phyloP scores from a whole-genome alignment of 1,140 invertebrate species.

The Delia radicum region DNA sequence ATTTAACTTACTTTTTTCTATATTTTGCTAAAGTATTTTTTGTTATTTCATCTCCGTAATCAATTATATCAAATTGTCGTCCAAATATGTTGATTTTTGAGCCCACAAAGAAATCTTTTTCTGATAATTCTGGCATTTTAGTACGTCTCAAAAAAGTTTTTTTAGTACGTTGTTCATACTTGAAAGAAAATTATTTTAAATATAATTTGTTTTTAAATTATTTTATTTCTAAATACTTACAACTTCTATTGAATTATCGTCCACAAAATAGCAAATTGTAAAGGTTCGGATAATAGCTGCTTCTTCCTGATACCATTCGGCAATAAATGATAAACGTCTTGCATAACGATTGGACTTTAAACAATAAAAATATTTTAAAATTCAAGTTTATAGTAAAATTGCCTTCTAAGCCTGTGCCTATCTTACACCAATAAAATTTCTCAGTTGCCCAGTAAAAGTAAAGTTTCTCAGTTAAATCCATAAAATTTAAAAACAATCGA shows the following conservation, averaged over 20 bases:
- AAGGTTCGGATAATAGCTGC: constrained; percentile 71
- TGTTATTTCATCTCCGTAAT: constrained; percentile 73
- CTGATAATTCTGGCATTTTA: constrained; percentile 66
- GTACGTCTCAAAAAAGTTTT: constrained; percentile 75
- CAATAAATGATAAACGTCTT: constrained; percentile 62
- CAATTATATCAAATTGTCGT: constrained; percentile 73
- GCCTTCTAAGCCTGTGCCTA: no score
- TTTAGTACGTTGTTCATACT: constrained; percentile 77
- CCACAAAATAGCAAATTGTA: constrained; percentile 72
- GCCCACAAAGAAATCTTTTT: constrained; percentile 75
- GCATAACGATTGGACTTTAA: neutral
- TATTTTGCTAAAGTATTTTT: constrained; percentile 62
- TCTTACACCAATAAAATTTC: no score
- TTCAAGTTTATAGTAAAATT: no score
- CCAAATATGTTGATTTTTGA: constrained; percentile 76
- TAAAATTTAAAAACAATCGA: no score
- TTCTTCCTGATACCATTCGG: constrained; percentile 81
- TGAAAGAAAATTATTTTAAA: constrained; percentile 21
- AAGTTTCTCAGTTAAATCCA: no score
- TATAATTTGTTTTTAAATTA: neutral
- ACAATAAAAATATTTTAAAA: neutral
- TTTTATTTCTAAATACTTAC: constrained; percentile 54
- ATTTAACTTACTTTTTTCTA: constrained; percentile 62
- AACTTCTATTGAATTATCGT: constrained; percentile 75
- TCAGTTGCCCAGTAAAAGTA: no score